These are phyloP conservation scores for Caenorhabditis macrosperma DNA, from an alignment of 2,888 invertebrate species.

Conservation along the genomic window DNA sequence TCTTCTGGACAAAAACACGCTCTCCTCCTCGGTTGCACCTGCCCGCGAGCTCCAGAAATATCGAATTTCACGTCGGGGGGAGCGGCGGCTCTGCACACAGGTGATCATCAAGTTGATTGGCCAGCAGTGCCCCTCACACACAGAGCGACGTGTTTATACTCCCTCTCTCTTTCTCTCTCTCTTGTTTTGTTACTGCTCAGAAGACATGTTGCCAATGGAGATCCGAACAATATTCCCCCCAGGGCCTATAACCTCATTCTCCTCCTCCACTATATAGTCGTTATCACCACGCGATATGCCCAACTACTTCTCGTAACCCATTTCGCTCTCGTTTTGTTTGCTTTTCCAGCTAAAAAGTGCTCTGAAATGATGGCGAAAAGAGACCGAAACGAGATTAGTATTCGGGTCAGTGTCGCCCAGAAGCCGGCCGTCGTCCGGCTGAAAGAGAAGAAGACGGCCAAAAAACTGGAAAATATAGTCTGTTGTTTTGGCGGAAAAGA, in stretches of 20 bases:
- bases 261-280: neutral
- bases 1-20: slow-evolving; percentile 3
- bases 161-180: slow-evolving; percentile 26
- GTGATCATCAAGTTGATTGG: slow-evolving; percentile 56
- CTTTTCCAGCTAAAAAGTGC: slow-evolving; percentile 34
- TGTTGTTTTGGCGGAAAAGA: slow-evolving; percentile 47
- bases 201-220: slow-evolving; percentile 36
- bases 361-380: neutral
- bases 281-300: neutral
- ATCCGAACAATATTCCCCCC: slow-evolving; percentile 26
- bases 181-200: neutral
- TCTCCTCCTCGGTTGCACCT: slow-evolving; percentile 8
- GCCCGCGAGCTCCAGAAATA: slow-evolving; percentile 29
- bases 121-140: neutral
- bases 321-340: neutral
- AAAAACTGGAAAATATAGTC: slow-evolving; percentile 30
- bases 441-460: slow-evolving; percentile 28
- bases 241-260: neutral
- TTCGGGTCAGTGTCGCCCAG: slow-evolving; percentile 20
- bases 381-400: slow-evolving; percentile 43
- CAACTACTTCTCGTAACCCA: neutral
- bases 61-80: slow-evolving; percentile 51
- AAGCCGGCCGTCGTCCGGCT: neutral
- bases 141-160: slow-evolving; percentile 13
- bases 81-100: slow-evolving; percentile 40